Evolutionary conservation across 2,888 invertebrate species (phyloP).

Genomic region (Apodemia hepburni): DNA sequence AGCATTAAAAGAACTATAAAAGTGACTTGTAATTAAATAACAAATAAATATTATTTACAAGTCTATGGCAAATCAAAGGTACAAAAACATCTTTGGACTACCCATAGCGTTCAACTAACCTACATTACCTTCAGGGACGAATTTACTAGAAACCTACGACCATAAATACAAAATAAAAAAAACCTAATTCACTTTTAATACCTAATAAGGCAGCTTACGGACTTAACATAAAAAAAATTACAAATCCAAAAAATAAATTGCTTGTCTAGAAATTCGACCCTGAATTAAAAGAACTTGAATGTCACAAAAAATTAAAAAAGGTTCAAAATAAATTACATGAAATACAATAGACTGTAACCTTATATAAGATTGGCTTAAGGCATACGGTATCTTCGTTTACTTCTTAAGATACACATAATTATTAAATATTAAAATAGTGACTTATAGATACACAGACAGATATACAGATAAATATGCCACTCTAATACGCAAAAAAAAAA

Average conservation of each 20-base stretch:
- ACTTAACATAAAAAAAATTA: slow-evolving; percentile 13
- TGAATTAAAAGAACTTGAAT: background rate
- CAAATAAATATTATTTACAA: slow-evolving; percentile 47
- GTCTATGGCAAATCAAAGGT: slow-evolving; percentile 56
- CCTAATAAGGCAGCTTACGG: background rate
- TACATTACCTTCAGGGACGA: slow-evolving; percentile 10
- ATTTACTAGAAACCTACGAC: background rate
- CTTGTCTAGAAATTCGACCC: slow-evolving; percentile 6
- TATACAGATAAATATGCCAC: too few species aligned
- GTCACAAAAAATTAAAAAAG: background rate
- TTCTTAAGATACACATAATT: background rate
- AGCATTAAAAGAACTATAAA: slow-evolving; percentile 17
- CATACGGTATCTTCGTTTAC: background rate
- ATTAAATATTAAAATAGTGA: background rate
- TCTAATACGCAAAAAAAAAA: too few species aligned
- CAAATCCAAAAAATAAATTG: too few species aligned
- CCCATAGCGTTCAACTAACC: slow-evolving; percentile 28
- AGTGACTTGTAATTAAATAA: slow-evolving; percentile 27
- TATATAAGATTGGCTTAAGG: too few species aligned
- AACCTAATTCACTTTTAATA: background rate
- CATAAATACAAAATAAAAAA: background rate
- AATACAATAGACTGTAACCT: background rate
- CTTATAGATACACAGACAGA: too few species aligned
- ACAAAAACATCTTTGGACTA: slow-evolving; percentile 60
- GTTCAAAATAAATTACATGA: slow-evolving; percentile 1